Percentiles rank a stretch among this genome's conserved stretches.
phyloP scores from a whole-genome alignment of 2,113 vertebrate species.

The Centropus bengalensis region DNA sequence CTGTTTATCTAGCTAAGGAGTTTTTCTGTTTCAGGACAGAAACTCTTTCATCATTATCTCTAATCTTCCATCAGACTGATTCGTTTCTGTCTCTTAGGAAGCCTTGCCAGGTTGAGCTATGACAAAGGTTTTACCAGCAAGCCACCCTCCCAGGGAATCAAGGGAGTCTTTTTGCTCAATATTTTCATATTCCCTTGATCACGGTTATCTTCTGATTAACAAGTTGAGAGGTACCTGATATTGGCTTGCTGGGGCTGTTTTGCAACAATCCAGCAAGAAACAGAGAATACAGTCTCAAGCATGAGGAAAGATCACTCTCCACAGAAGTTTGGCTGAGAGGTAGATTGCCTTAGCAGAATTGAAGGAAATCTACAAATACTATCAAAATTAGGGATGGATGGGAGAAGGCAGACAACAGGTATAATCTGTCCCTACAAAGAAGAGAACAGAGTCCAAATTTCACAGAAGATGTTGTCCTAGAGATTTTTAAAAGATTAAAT shows the following conservation, averaged over 20 bases:
- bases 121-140: not conserved
- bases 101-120: not conserved
- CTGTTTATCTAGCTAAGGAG: not conserved
- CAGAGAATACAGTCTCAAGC: not conserved
- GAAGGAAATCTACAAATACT: not conserved
- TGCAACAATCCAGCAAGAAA: not conserved
- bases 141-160: not conserved
- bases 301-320: not conserved
- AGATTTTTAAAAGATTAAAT: not conserved
- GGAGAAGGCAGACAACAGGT: not conserved
- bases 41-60: not conserved
- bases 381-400: not conserved
- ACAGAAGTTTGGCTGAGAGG: not conserved
- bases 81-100: not conserved
- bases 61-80: not conserved
- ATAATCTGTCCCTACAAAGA: not conserved
- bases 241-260: not conserved
- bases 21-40: not conserved
- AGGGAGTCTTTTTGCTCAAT: not conserved
- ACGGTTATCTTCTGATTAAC: not conserved
- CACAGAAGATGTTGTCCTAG: not conserved
- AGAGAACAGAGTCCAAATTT: not conserved
- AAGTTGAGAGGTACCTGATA: not conserved
- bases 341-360: not conserved
- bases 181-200: not conserved